Base-by-base conservation (phyloP, 2,797 vertebrate genomes). In the Danionella dracula region DNA sequence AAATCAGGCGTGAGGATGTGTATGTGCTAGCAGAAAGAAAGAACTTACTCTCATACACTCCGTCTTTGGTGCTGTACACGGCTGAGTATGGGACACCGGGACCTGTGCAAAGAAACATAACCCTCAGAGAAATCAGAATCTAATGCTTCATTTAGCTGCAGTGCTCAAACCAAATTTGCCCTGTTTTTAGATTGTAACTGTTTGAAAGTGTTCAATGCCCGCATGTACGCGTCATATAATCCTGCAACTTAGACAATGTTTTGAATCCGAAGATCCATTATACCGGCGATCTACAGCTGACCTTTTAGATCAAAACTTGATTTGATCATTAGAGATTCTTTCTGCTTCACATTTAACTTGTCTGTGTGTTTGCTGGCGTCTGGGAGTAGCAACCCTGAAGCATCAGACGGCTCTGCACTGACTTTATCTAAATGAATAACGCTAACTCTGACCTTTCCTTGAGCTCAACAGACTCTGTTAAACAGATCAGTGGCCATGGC, bases 21-120 rank as follows among this genome's bases (percentile, higher is more conserved):
- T n/a, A n/a, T n/a, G n/a, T n/a, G n/a, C n/a, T n/a, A n/a, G n/a
- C 23, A 15, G 12, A 32, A 11, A 41, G 15, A 10, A 19, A 49
- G 41, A 50, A 81, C 88, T 89, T 78, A 91, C 90, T 90, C 74
- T 81, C 29, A 45, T 75, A 78, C 19, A 42, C 66, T 68, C 77
- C 79, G 75, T 88, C 78, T 23, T 62, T 56, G 2, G 84, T 89
- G 45, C 79, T 82, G 59, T 89, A 89, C 48, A 90, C 53, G 1
- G 84, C 71, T 64, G 87, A 85, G 44, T 76, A 81, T 0, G 90
- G 90, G 13, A 90, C 76, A 42, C 83, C 78, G 8, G 89, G 88
- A 42, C 90, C 90, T 90, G 16, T 31, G 55, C 13, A 51, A 31
- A 68, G 42, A 40, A 48, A 56, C 42, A 45, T n/a, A n/a, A n/a